A percentile compares a stretch with the other conserved stretches of the same genome.
These are phyloP conservation scores for Rhopalosiphum nymphaeae DNA, from an alignment of 2,888 invertebrate genomes.

Conservation along the genomic window DNA sequence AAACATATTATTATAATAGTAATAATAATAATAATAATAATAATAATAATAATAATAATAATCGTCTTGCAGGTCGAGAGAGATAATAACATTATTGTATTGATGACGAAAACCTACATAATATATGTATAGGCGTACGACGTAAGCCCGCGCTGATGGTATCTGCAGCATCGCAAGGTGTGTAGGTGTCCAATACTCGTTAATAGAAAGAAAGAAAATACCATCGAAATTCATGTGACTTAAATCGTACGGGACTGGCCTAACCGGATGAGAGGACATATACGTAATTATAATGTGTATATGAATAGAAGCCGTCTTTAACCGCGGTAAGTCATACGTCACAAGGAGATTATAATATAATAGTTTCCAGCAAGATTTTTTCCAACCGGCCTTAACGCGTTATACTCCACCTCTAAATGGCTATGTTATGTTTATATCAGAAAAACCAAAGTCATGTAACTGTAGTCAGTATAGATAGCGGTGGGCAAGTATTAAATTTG, in stretches of 20 bases:
- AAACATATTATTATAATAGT: conserved; percentile 1
- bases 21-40: background rate
- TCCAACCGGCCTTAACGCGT: background rate
- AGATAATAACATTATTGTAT: conserved; percentile 29
- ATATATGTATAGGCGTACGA: conserved; percentile 25
- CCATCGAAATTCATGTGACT: background rate
- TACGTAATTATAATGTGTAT: background rate
- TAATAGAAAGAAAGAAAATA: conserved; percentile 37
- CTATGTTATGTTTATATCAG: background rate
- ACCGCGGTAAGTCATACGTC: background rate
- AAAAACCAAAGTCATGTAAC: background rate
- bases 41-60: background rate
- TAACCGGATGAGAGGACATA: conserved; percentile 12
- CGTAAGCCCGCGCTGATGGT: conserved; percentile 7
- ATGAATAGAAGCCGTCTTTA: background rate
- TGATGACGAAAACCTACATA: conserved; percentile 3
- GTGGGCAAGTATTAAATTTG: background rate
- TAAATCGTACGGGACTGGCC: conserved; percentile 14
- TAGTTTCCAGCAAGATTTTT: background rate
- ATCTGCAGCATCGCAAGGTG: background rate
- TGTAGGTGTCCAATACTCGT: conserved; percentile 44
- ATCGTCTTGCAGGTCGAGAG: background rate
- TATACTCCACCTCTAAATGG: background rate
- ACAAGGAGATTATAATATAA: background rate
- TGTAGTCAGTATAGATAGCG: background rate